Evolutionary conservation across 1,140 invertebrate species (phyloP), one percentile per base, ranked within the genome.

Genomic region (Acromyrmex charruanus): DNA sequence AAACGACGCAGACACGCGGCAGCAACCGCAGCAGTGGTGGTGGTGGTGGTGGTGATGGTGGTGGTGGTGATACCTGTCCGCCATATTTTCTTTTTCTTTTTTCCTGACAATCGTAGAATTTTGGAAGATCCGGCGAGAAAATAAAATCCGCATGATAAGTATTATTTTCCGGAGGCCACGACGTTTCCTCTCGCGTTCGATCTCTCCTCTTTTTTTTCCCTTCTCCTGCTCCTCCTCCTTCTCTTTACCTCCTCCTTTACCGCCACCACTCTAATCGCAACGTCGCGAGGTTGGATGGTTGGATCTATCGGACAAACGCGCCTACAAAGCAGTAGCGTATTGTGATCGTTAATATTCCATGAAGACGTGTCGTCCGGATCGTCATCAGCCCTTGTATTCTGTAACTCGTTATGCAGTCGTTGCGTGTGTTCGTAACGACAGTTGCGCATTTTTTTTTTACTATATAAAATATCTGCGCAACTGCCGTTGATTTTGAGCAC

Each of bases 281-380:
- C 31, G 35, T 1, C 55, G n/a, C 35, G 55, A 53, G 49, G 21
- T 44, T 28, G 51, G 51, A 77, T 59, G 44, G 21, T 44, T 28
- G 51, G 51, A 77, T 59, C 55, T 77, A 77, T 59, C n/a, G 53
- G 18, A 5, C 28, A 16, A 16, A 7, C 14, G 69, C 25, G 39
- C 44, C 39, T 71, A n/a, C 10, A 25, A 51, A 10, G 39, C 39
- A 53, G 18, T 35, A 66, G 35, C 65, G 65, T 65, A 35, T 66
- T 21, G 65, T 21, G 55, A 77, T 77, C 74, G 55, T 77, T 44
- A 61, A 35, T 25, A 35, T 16, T n/a, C n/a, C 7, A 28, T 28
- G n/a, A n/a, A 12, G 49, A 51, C 39, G 9, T 7, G 39, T 44
- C 39, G 39, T 2, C 39, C 39, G 39, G 7, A 44, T 44, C 2